Base-by-base conservation (phyloP, 2,113 vertebrate species). In the Micronycteris hirsuta region DNA sequence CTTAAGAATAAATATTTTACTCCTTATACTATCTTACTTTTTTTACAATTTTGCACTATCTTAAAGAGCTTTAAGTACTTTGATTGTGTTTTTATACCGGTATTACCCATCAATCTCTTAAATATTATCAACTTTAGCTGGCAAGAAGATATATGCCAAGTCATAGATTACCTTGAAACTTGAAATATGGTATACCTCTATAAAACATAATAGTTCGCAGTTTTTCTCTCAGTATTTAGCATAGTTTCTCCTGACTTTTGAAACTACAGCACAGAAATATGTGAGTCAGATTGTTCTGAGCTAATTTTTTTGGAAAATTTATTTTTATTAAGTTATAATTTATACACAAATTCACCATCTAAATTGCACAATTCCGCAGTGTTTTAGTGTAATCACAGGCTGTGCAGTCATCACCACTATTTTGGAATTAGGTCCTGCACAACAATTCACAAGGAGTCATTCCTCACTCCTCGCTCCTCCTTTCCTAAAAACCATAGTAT, bases 251-350 rank as follows among this genome's bases (percentile, higher is more conserved):
- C 61, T 43, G 8, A 61, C 13, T 56, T 82, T 20, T 73, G n/a
- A 67, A 36, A 36, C 1, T 43, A 1, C 10, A 33, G 22, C 28
- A 82, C 28, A 82, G 0, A 68, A 20, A 58, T 86, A 67, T 76
- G 20, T 74, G 15, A 65, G 36, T 45, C 47, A 24, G 14, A 22
- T 58, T 81, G 38, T 4, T 68, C 26, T 52, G 67, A 86, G 4
- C 47, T 67, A 52, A 47, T 24, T 76, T 52, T 85, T 38, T 20
- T 45, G 73, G 12, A 24, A 54, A 68, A 63, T 45, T 95, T 4
- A 54, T 67, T 81, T 93, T 74, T 49, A 63, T 84, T 43, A 61
- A 81, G 38, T 67, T 47, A 10, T 86, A 81, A 68, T 58, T 81
- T 81, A 80, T 19, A 82, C 68, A 76, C 65, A 26, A 80, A n/a